phyloP scores from a whole-genome alignment of 2,797 vertebrate species.

The Macropus fuliginosus region DNA sequence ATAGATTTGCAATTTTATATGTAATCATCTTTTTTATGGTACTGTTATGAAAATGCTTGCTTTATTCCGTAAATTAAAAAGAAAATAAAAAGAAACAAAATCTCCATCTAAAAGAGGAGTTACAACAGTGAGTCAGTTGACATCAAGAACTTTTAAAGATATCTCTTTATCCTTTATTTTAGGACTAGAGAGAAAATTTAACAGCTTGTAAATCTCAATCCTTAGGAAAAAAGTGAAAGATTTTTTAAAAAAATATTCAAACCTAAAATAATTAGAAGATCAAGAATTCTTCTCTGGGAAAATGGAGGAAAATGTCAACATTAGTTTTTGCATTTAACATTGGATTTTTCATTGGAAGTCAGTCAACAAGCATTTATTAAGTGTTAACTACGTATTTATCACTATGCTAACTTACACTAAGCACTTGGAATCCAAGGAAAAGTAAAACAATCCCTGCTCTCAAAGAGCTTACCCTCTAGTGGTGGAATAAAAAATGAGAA shows the following conservation, averaged over 20 bases:
- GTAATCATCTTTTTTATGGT: too few relatives aligned
- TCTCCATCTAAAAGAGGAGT: neutral
- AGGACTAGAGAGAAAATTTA: neutral
- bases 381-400: neutral
- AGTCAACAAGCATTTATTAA: constrained; percentile 10
- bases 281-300: constrained; percentile 9
- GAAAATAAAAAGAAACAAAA: too few relatives aligned
- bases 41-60: too few relatives aligned
- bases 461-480: too few relatives aligned
- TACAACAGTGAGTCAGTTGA: neutral
- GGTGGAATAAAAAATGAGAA: too few relatives aligned
- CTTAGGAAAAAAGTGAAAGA: neutral
- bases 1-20: too few relatives aligned
- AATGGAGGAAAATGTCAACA: neutral
- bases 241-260: constrained; percentile 1
- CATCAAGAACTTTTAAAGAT: neutral
- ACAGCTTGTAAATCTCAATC: neutral
- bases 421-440: neutral
- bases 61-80: too few relatives aligned
- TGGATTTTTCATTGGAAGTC: constrained; percentile 17
- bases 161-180: neutral
- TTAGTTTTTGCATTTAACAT: neutral
- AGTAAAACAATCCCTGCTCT: too few relatives aligned
- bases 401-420: neutral
- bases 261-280: neutral